These are phyloP conservation scores for Reinhardtius hippoglossoides DNA, from an alignment of 2,113 vertebrate species.

Conservation along the genomic window DNA sequence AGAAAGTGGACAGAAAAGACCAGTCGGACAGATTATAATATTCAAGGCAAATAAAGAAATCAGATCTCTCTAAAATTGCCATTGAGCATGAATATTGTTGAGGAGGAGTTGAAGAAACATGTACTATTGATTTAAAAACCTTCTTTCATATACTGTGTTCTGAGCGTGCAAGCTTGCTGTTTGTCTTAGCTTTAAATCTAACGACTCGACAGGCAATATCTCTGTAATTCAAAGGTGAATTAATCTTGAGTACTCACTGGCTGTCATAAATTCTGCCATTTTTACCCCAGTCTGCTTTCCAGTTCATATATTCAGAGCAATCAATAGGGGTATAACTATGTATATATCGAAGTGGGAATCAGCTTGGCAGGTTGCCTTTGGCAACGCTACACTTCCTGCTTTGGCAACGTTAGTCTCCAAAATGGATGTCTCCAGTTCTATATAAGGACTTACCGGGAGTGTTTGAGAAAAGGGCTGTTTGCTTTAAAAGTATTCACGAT, in stretches of 20 bases:
- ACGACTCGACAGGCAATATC: slow-evolving; percentile 67
- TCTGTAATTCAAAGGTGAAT: slow-evolving; percentile 75
- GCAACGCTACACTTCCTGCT: slow-evolving; percentile 41
- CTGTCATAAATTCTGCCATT: slow-evolving; percentile 66
- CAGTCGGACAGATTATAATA: neutral
- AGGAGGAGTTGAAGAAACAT: too few relatives aligned
- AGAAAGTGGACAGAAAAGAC: neutral
- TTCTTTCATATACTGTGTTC: slow-evolving; percentile 49
- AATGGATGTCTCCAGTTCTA: slow-evolving; percentile 23
- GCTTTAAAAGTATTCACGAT: slow-evolving; percentile 5
- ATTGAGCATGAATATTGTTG: too few relatives aligned
- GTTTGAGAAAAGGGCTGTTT: slow-evolving; percentile 25
- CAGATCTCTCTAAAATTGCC: too few relatives aligned
- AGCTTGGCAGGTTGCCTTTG: slow-evolving; percentile 57
- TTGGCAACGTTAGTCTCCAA: slow-evolving; percentile 22
- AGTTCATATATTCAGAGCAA: slow-evolving; percentile 55
- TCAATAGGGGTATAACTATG: slow-evolving; percentile 65
- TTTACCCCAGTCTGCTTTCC: slow-evolving; percentile 39
- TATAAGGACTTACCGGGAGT: slow-evolving; percentile 43
- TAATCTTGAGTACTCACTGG: slow-evolving; percentile 56
- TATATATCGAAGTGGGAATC: slow-evolving; percentile 55
- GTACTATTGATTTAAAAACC: slow-evolving; percentile 4
- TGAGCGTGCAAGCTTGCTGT: slow-evolving; percentile 27
- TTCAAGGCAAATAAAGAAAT: neutral
- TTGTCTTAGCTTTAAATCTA: slow-evolving; percentile 71